Evolutionary conservation across 2,113 vertebrate genomes (phyloP), one percentile per base, ranked within the genome.

Genomic region (Cinclus mexicanus): DNA sequence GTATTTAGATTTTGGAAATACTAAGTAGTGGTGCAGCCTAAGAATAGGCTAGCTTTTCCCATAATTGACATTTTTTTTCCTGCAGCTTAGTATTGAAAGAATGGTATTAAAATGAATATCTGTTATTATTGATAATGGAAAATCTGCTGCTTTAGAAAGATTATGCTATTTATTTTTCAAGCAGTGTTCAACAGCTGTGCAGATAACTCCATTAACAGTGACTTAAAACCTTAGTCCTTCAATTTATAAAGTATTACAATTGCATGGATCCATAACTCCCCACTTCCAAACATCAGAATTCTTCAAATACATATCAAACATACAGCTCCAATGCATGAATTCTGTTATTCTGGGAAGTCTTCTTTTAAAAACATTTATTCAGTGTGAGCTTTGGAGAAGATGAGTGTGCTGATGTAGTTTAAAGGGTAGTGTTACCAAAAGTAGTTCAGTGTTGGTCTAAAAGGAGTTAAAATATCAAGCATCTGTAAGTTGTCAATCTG

Each of bases 131-230:
- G 29, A 89, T 92, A 90, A 87, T 75, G 52, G 68, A 83, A 93
- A 92, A 56, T 81, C 68, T 94, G 24, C 64, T 94, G 56, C 64
- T 89, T 87, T 87, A 29, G 35, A 93, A 92, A 89, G 47, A 78
- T 60, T 80, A 20, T 71, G n/a, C 41, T 74, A 71, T 92, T 87
- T 89, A 47, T 90, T 84, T 94, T 92, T 81, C 23, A 59, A 86
- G 47, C 60, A 89, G 42, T 39, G 22, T 63, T 53, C 50, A 69
- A 70, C 71, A 88, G n/a, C 41, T 93, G 12, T 88, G 64, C 37
- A 50, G 82, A 72, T 55, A 80, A 37, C n/a, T 93, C 55, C 23
- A 23, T 92, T 94, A 84, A 71, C 29, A 37, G 21, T 81, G 72
- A 59, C 71, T 78, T 70, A 41, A 93, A 95, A 52, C 33, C 33